phyloP scores from a whole-genome alignment of 2,797 vertebrate genomes.

The Chromobotia macracanthus region DNA sequence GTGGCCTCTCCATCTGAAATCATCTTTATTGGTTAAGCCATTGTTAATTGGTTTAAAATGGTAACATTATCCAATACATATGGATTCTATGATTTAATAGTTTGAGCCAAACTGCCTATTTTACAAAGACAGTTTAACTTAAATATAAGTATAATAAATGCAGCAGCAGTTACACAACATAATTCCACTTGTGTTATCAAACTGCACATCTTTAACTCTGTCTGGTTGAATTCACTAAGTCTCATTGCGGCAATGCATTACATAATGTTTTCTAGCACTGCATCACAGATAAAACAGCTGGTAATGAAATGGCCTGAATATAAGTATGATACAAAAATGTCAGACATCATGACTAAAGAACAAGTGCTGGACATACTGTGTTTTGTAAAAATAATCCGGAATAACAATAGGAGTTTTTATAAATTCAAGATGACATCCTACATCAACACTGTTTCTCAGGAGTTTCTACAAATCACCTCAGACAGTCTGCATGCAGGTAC shows the following conservation, averaged over 20 bases:
- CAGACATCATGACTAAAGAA: slow-evolving; percentile 44
- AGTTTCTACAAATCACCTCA: not conserved
- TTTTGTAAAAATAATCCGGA: slow-evolving; percentile 7
- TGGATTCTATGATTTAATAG: not conserved
- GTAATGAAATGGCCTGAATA: slow-evolving; percentile 27
- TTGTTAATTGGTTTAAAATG: slow-evolving; percentile 23
- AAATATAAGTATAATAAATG: not conserved
- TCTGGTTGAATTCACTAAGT: too few species aligned
- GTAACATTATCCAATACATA: not conserved
- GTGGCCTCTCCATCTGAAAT: not conserved
- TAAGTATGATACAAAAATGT: slow-evolving; percentile 7
- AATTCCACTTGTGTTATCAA: not conserved
- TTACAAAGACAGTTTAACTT: slow-evolving; percentile 13
- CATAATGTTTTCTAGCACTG: too few species aligned
- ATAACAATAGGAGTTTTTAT: not conserved
- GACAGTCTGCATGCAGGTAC: slow-evolving; percentile 4
- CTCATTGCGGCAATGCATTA: slow-evolving; percentile 7
- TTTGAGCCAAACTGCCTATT: not conserved
- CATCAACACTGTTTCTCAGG: not conserved
- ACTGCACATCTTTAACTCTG: too few species aligned
- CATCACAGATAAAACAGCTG: slow-evolving; percentile 24
- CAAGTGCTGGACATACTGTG: not conserved
- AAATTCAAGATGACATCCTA: too few species aligned
- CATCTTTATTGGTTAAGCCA: not conserved
- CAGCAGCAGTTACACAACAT: not conserved